A percentile compares a stretch with the other conserved stretches of the same genome.
These are phyloP conservation scores for Clupea harengus DNA, from an alignment of 2,113 vertebrate genomes.

Conservation along the genomic window DNA sequence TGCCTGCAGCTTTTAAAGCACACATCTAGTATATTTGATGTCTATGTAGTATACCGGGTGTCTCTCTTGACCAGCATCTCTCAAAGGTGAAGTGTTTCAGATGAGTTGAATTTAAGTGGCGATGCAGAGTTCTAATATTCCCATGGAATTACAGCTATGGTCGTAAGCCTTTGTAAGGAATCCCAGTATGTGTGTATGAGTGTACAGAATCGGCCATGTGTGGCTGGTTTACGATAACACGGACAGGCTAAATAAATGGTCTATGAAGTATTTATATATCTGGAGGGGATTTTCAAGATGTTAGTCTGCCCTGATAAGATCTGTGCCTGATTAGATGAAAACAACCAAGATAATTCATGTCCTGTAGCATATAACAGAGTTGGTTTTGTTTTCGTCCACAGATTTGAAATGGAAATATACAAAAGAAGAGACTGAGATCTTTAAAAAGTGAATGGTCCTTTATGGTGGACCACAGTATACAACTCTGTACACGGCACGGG, in stretches of 20 bases:
- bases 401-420: background rate
- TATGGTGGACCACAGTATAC: background rate
- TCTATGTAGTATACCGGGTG: background rate
- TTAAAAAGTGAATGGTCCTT: slow-evolving; percentile 5
- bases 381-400: background rate
- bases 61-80: background rate
- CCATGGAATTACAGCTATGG: slow-evolving; percentile 50
- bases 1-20: slow-evolving; percentile 10
- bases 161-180: slow-evolving; percentile 55
- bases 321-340: background rate
- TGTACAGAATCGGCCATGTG: background rate
- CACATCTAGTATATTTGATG: background rate
- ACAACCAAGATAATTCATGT: background rate
- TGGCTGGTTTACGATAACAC: background rate
- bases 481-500: background rate
- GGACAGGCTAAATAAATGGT: background rate
- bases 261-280: background rate
- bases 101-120: slow-evolving; percentile 38
- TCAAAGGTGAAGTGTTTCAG: background rate
- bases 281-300: background rate
- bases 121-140: slow-evolving; percentile 44
- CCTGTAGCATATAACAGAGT: too few relatives aligned
- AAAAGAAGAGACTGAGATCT: background rate
- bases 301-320: background rate
- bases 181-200: slow-evolving; percentile 36